Percentiles rank a stretch among this genome's conserved stretches.
These are phyloP conservation scores for Helicoverpa assulta DNA, from an alignment of 2,888 invertebrate genomes.

Conservation along the genomic window DNA sequence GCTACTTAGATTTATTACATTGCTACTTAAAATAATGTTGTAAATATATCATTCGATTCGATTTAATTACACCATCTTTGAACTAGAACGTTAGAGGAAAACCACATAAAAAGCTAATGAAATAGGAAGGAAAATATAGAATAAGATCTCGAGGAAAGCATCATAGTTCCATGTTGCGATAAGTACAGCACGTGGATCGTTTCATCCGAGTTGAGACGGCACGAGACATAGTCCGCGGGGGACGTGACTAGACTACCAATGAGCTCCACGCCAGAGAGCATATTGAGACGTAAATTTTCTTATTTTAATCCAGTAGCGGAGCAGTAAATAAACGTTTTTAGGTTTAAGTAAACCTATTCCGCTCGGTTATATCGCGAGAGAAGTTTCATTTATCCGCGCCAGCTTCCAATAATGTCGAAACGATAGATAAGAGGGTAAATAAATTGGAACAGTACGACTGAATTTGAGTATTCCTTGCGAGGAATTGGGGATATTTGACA, in stretches of 20 bases:
- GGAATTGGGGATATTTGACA: conserved; percentile 20
- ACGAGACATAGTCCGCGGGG: conserved; percentile 69
- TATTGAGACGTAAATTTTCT: conserved; percentile 77
- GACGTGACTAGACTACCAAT: conserved; percentile 80
- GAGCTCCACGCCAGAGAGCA: conserved; percentile 65
- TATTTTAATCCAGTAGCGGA: conserved; percentile 56
- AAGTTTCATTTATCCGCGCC: conserved; percentile 42
- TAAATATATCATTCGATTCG: conserved; percentile 13
- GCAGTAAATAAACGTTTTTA: conserved; percentile 56
- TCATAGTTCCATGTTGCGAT: conserved; percentile 59
- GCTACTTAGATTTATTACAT: conserved; percentile 31
- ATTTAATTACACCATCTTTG: conserved; percentile 3
- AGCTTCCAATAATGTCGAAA: conserved; percentile 36
- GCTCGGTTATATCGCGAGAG: conserved; percentile 14
- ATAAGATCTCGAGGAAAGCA: conserved; percentile 39
- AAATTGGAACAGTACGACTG: conserved; percentile 41
- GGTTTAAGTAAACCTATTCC: conserved; percentile 40
- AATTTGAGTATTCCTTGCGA: conserved; percentile 32
- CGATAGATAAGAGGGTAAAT: conserved; percentile 40
- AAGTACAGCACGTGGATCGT: conserved; percentile 71
- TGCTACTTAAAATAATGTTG: conserved; percentile 7
- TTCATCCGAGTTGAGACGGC: conserved; percentile 70
- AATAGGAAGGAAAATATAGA: conserved; percentile 22
- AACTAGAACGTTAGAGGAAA: background rate
- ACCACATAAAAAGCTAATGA: conserved; percentile 15